These are phyloP conservation scores for Lamellibrachia satsuma DNA, from an alignment of 2,888 invertebrate genomes.

Conservation along the genomic window DNA sequence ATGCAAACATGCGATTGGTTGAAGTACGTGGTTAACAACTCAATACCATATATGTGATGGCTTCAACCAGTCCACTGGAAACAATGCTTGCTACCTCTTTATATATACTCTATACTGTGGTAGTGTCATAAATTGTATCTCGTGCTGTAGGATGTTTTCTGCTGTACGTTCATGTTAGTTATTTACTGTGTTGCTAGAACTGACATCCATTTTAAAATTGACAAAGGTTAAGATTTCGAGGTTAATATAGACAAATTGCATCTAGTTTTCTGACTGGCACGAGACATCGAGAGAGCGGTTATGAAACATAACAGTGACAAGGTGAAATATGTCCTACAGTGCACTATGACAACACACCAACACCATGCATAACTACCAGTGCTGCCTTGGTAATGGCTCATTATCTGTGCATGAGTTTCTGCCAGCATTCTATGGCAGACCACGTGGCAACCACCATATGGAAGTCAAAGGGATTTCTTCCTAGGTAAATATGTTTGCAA, in stretches of 20 bases:
- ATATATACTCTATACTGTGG: too few relatives aligned
- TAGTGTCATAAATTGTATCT: too few relatives aligned
- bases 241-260: neutral
- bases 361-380: conserved; percentile 12
- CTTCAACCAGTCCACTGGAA: too few relatives aligned
- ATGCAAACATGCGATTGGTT: too few relatives aligned
- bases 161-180: too few relatives aligned
- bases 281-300: neutral
- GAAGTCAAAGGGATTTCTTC: neutral
- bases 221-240: too few relatives aligned
- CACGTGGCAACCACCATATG: neutral
- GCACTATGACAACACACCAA: neutral
- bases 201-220: too few relatives aligned
- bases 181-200: too few relatives aligned
- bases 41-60: too few relatives aligned
- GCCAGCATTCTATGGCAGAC: neutral
- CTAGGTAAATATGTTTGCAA: neutral
- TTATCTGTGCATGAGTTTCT: neutral
- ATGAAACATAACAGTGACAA: neutral
- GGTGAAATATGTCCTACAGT: neutral
- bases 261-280: neutral
- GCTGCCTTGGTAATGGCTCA: neutral
- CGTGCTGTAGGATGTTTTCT: too few relatives aligned
- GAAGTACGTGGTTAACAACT: too few relatives aligned
- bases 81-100: too few relatives aligned